phyloP scores from a whole-genome alignment of 2,888 invertebrate species.

The Melanargia galathea region DNA sequence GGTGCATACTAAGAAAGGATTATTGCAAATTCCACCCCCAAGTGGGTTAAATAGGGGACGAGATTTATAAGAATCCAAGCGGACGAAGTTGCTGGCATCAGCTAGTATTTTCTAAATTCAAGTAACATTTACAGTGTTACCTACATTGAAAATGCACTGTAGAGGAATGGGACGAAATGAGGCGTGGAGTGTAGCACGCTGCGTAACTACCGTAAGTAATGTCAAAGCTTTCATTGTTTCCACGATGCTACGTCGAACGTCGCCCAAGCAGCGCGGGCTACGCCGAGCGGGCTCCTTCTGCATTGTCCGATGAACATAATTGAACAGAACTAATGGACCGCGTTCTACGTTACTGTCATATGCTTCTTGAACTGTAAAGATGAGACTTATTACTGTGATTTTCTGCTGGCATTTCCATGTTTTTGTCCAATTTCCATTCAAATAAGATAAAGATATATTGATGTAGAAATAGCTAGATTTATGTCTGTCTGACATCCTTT shows the following conservation, averaged over 20 bases:
- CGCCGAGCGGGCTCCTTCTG: conserved; percentile 52
- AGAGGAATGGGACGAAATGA: conserved; percentile 62
- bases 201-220: conserved; percentile 70
- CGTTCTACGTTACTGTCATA: conserved; percentile 30
- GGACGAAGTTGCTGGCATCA: too few relatives aligned
- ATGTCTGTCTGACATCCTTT: background rate
- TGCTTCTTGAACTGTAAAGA: conserved; percentile 1
- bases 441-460: too few relatives aligned
- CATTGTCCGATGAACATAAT: conserved; percentile 49
- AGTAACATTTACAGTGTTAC: conserved; percentile 8
- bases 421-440: too few relatives aligned
- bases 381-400: background rate
- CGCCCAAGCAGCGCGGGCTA: conserved; percentile 34
- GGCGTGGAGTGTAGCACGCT: conserved; percentile 53
- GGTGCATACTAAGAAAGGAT: too few relatives aligned
- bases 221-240: conserved; percentile 67
- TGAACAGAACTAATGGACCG: conserved; percentile 54
- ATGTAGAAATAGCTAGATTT: too few relatives aligned
- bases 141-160: conserved; percentile 40
- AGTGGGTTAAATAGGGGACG: too few relatives aligned
- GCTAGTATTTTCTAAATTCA: background rate
- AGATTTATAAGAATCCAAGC: too few relatives aligned
- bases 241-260: conserved; percentile 27
- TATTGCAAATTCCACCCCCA: too few relatives aligned
- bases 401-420: background rate